These are phyloP conservation scores for Zygogramma bicolorata DNA, from an alignment of 2,888 invertebrate genomes.

Conservation along the genomic window DNA sequence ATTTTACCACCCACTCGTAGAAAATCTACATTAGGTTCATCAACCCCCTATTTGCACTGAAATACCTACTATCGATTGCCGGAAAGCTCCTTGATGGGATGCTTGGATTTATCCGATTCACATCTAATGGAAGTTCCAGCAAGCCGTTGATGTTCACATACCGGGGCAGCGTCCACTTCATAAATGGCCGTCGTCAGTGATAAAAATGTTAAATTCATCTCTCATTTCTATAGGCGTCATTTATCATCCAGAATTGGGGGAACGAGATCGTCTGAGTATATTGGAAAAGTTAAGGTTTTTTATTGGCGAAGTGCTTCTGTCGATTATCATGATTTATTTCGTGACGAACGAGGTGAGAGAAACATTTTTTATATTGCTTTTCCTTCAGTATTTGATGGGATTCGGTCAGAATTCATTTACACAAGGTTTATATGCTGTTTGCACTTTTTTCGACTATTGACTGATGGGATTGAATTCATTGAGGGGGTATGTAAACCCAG, in stretches of 20 bases:
- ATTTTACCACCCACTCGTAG: no score
- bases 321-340: constrained; percentile 37
- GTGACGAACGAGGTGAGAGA: constrained; percentile 28
- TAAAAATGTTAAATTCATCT: constrained; percentile 39
- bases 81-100: no score
- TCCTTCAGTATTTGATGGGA: background rate
- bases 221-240: constrained; percentile 33
- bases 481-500: no score
- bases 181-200: constrained; percentile 18
- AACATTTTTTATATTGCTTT: background rate
- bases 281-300: constrained; percentile 34
- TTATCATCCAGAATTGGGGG: constrained; percentile 37
- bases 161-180: background rate
- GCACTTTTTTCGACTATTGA: no score
- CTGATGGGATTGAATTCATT: no score
- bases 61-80: no score
- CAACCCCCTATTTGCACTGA: no score
- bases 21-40: no score
- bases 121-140: no score
- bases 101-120: no score
- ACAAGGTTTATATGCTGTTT: no score
- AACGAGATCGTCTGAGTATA: constrained; percentile 31
- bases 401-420: no score
- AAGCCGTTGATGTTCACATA: background rate
- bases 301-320: constrained; percentile 33